These are phyloP conservation scores for Acromyrmex heyeri DNA, from an alignment of 1,140 invertebrate genomes.

Conservation along the genomic window DNA sequence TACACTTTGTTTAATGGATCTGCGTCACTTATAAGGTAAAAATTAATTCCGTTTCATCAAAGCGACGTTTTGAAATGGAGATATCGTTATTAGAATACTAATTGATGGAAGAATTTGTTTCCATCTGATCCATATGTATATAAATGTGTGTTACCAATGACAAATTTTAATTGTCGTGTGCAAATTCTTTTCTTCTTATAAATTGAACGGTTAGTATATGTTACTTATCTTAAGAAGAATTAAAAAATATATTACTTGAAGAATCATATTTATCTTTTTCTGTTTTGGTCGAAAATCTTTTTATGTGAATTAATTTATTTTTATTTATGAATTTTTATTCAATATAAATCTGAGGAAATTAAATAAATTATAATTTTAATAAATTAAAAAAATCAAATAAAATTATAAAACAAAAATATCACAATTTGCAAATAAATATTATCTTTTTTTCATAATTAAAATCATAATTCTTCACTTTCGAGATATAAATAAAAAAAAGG, in stretches of 20 bases:
- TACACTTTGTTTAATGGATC: background rate
- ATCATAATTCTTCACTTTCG: background rate
- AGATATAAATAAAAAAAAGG: no score
- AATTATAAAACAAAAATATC: background rate
- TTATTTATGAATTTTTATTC: background rate
- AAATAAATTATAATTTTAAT: background rate
- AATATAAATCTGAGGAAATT: background rate
- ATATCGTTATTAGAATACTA: background rate
- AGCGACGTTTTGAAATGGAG: background rate
- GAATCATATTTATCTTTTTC: background rate
- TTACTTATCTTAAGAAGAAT: background rate
- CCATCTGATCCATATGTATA: background rate
- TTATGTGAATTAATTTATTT: background rate
- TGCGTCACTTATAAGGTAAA: background rate
- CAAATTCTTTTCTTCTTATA: background rate
- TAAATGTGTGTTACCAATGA: background rate
- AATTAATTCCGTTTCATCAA: conserved; percentile 9
- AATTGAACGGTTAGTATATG: background rate
- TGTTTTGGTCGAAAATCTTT: background rate
- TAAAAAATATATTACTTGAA: background rate
- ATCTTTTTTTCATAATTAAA: conserved; percentile 3
- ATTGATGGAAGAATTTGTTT: background rate
- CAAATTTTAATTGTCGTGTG: background rate
- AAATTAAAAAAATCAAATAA: background rate
- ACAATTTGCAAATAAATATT: background rate